Evolutionary conservation across 2,888 invertebrate species (phyloP).

Genomic region (Temnothorax rugatulus): DNA sequence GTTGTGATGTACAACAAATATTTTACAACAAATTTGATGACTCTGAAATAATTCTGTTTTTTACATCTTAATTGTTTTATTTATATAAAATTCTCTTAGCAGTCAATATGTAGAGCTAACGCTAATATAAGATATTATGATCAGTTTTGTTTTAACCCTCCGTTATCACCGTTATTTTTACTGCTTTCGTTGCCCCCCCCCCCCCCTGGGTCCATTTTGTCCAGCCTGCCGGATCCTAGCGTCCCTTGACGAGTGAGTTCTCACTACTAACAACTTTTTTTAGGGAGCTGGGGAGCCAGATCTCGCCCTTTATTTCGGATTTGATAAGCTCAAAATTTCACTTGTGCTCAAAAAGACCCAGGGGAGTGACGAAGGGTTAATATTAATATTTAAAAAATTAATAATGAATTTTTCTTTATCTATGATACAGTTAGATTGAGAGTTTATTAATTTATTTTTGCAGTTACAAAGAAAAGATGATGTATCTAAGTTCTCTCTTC

Average conservation of each 20-base stretch:
- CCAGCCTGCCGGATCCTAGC: too few species aligned
- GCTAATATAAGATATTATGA: neutral
- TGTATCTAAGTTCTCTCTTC: constrained; percentile 33
- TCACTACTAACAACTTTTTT: too few species aligned
- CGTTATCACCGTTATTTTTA: too few species aligned
- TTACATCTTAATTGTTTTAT: neutral
- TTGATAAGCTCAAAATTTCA: too few species aligned
- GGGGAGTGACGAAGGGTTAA: too few species aligned
- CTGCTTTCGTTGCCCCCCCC: too few species aligned
- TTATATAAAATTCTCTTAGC: neutral
- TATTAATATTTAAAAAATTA: constrained; percentile 1
- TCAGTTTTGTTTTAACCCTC: too few species aligned
- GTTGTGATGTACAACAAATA: neutral
- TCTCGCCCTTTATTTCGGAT: too few species aligned
- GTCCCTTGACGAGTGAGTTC: too few species aligned
- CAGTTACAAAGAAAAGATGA: constrained; percentile 74
- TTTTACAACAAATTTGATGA: neutral
- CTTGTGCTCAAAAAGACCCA: too few species aligned
- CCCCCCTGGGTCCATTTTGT: too few species aligned
- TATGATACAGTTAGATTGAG: neutral
- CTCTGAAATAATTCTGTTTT: neutral
- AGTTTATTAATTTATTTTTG: constrained; percentile 30
- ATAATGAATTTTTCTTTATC: neutral
- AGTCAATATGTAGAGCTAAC: neutral
- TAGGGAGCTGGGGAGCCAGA: too few species aligned